A percentile compares a stretch with the other conserved stretches of the same genome.
Conservation (phyloP, 2,888 invertebrate species). For the Disparrhopalites patrizii region DNA sequence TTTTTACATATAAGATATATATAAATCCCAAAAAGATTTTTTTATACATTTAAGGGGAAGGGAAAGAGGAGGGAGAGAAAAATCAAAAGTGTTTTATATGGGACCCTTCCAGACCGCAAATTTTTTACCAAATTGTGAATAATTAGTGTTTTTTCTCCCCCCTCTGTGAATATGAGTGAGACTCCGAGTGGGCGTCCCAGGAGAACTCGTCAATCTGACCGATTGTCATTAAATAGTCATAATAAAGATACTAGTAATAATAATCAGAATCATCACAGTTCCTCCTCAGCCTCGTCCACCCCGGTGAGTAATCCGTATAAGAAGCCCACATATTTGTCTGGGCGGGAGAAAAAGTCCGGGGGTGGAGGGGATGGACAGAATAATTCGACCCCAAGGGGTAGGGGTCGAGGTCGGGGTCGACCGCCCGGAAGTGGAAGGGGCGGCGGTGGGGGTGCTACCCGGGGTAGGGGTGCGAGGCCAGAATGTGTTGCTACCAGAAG, state of each 20-base stretch:
- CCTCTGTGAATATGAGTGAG: conserved; percentile 42
- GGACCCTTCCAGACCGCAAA: background rate
- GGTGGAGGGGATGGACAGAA: background rate
- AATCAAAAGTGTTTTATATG: background rate
- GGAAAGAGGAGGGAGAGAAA: no score
- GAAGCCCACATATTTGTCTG: conserved; percentile 43
- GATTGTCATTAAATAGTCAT: no score
- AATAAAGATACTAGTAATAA: no score
- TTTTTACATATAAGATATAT: background rate
- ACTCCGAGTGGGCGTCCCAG: conserved; percentile 34
- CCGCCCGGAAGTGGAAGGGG: conserved; percentile 43
- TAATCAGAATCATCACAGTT: no score
- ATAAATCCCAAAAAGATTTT: no score
- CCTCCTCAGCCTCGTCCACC: conserved; percentile 4
- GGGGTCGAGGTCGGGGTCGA: conserved; percentile 30
- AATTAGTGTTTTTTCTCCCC: background rate
- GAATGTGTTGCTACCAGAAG: conserved; percentile 46
- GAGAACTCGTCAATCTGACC: conserved; percentile 30
- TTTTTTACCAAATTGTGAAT: background rate
- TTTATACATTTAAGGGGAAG: no score
- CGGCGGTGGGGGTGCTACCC: conserved; percentile 41
- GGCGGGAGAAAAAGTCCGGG: conserved; percentile 17
- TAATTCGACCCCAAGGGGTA: conserved; percentile 11
- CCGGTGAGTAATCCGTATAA: conserved; percentile 44
- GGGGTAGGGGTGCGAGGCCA: conserved; percentile 34